These are phyloP conservation scores for Calidris pugnax DNA, from an alignment of 2,113 vertebrate species.

Conservation along the genomic window DNA sequence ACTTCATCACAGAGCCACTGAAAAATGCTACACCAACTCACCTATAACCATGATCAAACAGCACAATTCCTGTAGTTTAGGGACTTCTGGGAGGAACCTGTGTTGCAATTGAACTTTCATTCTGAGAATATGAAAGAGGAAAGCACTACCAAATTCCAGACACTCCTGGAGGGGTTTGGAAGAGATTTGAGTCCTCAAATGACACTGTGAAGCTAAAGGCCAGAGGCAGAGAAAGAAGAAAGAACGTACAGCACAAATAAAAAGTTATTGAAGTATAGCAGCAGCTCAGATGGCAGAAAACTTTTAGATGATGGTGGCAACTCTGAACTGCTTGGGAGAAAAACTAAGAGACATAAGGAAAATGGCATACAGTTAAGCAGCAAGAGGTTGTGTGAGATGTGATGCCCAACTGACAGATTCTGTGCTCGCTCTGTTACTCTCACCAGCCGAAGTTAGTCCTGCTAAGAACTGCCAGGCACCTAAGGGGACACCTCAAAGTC, in stretches of 20 bases:
- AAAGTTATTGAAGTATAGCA: neutral
- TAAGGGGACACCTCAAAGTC: neutral
- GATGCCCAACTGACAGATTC: neutral
- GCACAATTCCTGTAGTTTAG: neutral
- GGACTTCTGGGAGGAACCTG: neutral
- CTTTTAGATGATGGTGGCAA: neutral
- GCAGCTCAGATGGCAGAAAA: neutral
- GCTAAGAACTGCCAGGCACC: neutral
- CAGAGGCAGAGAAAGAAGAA: neutral
- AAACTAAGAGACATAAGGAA: neutral
- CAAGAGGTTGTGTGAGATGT: neutral
- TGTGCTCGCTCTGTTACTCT: neutral
- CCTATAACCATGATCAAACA: neutral
- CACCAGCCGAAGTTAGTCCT: neutral
- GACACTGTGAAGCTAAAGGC: neutral
- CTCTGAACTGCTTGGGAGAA: neutral
- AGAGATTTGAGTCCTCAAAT: neutral
- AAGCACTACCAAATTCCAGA: neutral
- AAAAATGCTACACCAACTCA: neutral
- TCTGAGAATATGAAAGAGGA: neutral
- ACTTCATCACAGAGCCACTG: neutral
- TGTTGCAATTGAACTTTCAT: neutral
- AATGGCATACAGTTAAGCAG: neutral
- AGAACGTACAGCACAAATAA: neutral
- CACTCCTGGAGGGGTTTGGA: neutral